Percentiles rank a stretch among this genome's conserved stretches.
phyloP scores from a whole-genome alignment of 2,113 vertebrate genomes.

The Scomber japonicus region DNA sequence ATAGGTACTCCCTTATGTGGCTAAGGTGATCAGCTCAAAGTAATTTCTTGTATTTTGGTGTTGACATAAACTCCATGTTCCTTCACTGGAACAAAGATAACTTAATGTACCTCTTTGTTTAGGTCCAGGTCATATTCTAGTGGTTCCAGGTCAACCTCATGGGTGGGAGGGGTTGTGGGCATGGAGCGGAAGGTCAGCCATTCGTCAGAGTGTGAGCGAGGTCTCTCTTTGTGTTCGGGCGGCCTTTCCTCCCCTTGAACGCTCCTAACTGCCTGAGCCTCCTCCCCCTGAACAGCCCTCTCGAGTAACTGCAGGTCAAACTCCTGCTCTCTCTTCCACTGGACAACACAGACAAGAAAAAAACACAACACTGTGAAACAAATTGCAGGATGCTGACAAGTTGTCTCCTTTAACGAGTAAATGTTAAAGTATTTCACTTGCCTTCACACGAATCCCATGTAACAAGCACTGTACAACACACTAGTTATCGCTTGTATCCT shows the following conservation, averaged over 20 bases:
- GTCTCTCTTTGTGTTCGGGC: slow-evolving; percentile 80
- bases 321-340: slow-evolving; percentile 99
- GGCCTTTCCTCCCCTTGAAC: slow-evolving; percentile 90
- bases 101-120: slow-evolving; percentile 90
- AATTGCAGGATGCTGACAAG: slow-evolving; percentile 21
- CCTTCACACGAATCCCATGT: slow-evolving; percentile 20
- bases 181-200: slow-evolving; percentile 89
- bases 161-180: slow-evolving; percentile 83
- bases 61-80: background rate
- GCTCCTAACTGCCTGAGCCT: slow-evolving; percentile 78
- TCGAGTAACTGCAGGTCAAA: slow-evolving; percentile 99
- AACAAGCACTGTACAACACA: background rate
- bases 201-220: slow-evolving; percentile 85
- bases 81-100: background rate
- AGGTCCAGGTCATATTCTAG: slow-evolving; percentile 95
- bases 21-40: background rate
- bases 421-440: slow-evolving; percentile 37
- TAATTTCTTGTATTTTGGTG: background rate
- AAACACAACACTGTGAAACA: slow-evolving; percentile 51
- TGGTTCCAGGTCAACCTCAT: slow-evolving; percentile 91
- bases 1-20: background rate
- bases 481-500: slow-evolving; percentile 11
- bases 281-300: slow-evolving; percentile 90
- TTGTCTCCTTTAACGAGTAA: slow-evolving; percentile 7
- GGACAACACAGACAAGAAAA: slow-evolving; percentile 71